Percentiles rank a stretch among this genome's conserved stretches.
Conservation (phyloP, 92 coral and sea anemone species). For the Virgularia gustaviana region DNA sequence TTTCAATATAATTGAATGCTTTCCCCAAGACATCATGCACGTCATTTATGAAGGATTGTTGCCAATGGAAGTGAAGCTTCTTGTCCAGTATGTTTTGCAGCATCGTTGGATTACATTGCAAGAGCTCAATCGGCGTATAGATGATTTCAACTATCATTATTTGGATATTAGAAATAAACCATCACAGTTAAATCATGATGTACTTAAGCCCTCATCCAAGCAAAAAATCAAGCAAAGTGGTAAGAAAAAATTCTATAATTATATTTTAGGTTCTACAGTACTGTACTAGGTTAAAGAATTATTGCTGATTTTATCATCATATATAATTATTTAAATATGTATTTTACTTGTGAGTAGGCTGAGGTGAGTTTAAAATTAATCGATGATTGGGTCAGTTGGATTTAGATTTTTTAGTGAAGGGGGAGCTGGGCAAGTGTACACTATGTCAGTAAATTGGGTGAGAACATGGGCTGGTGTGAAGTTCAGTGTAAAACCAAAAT, state of each 20-base stretch:
- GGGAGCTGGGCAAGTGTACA: too few relatives aligned
- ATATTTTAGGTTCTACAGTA: too few relatives aligned
- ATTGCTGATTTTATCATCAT: not conserved
- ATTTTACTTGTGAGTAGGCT: too few relatives aligned
- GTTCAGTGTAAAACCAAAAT: too few relatives aligned
- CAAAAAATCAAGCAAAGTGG: constrained; percentile 33
- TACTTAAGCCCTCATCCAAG: constrained; percentile 22
- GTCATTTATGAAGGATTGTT: constrained; percentile 28
- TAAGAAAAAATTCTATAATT: too few relatives aligned
- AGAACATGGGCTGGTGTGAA: too few relatives aligned
- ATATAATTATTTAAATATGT: too few relatives aligned
- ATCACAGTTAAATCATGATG: not conserved
- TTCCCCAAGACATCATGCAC: constrained; percentile 38
- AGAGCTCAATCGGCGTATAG: constrained; percentile 28
- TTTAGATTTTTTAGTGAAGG: too few relatives aligned
- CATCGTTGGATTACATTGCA: not conserved
- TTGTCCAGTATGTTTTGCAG: constrained; percentile 16
- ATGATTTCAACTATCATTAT: constrained; percentile 33
- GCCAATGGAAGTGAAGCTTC: constrained; percentile 21
- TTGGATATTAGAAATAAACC: constrained; percentile 34
- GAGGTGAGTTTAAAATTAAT: too few relatives aligned
- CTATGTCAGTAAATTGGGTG: too few relatives aligned
- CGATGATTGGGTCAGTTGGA: too few relatives aligned
- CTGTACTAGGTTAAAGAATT: not conserved
- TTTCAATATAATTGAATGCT: constrained; percentile 30